Evolutionary conservation across 2,113 vertebrate genomes (phyloP).

Genomic region (Cygnus buccinator): DNA sequence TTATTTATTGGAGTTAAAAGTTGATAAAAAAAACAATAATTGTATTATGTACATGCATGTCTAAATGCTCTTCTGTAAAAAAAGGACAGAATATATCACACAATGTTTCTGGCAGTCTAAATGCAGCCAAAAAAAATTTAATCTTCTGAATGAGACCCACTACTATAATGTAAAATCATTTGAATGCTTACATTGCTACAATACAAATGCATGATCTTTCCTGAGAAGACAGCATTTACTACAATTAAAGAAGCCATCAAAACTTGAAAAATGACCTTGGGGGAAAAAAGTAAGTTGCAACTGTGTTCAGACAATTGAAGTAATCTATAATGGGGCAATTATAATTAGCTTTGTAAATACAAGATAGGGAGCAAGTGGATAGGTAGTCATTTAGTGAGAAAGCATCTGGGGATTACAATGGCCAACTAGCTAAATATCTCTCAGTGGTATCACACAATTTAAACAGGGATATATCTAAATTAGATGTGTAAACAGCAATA

Average conservation of each 20-base stretch:
- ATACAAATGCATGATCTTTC: not conserved
- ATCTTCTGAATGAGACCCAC: not conserved
- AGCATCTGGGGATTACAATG: not conserved
- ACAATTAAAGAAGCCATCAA: not conserved
- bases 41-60: not conserved
- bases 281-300: not conserved
- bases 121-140: not conserved
- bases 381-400: not conserved
- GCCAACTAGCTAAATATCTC: not conserved
- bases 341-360: not conserved
- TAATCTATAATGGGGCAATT: not conserved
- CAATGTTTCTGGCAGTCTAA: not conserved
- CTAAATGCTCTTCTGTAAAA: not conserved
- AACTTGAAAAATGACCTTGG: not conserved
- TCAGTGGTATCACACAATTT: not conserved
- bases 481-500: not conserved
- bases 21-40: not conserved
- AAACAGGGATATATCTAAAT: not conserved
- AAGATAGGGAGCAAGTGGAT: not conserved
- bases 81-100: not conserved
- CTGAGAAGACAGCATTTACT: not conserved
- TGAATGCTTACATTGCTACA: not conserved
- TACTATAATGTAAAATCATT: not conserved
- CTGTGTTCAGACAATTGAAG: not conserved
- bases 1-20: not conserved